Evolutionary conservation across 2,797 vertebrate species (phyloP), one percentile per base, ranked within the genome.

Genomic region (Semotilus atromaculatus): DNA sequence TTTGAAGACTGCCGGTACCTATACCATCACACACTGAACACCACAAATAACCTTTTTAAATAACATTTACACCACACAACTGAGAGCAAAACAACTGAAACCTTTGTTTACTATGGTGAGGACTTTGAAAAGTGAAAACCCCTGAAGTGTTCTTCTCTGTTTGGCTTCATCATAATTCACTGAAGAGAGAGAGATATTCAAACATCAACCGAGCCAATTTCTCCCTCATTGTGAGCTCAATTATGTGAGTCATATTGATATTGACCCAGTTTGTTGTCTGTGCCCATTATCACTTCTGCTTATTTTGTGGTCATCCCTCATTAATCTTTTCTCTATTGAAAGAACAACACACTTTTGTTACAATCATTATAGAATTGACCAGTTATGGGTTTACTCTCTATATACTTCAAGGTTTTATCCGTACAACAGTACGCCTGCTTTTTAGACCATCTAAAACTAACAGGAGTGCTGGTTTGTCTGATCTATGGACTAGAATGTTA

Each of bases 1-100:
- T 92, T 90, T 96, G 96, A 90, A 99, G 90, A 34, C 96, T 97
- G 62, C 97, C 98, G 0, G 98, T 99, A 31, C 98, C 98, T 3
- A 99, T 98, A 85, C 98, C 98, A 11, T 99, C 98, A 84, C 98
- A 99, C 19, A 97, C 98, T 99, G 94, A 23, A 43, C 85, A 55
- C 85, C 91, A 91, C 91, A 62, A 31, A 73, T 43, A 48, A 48
- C 43, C 16, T 16, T 10, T 31, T 72, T 72, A 72, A 21, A 2
- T 2, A 31, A 2, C 16, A 72, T 72, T 29, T 71, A 45, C 7
- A 26, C 70, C 45, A 29, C 70, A 31, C 26, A 48, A 48, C 26
- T 11, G 16, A 29, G n/a, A 43, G 26, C 70, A 29, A 10, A 7
- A n/a, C 11, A 6, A 26, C n/a, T 60, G 2, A 26, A 14, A 60